phyloP scores from a whole-genome alignment of 2,113 vertebrate genomes.

The Motacilla tschutschensis region DNA sequence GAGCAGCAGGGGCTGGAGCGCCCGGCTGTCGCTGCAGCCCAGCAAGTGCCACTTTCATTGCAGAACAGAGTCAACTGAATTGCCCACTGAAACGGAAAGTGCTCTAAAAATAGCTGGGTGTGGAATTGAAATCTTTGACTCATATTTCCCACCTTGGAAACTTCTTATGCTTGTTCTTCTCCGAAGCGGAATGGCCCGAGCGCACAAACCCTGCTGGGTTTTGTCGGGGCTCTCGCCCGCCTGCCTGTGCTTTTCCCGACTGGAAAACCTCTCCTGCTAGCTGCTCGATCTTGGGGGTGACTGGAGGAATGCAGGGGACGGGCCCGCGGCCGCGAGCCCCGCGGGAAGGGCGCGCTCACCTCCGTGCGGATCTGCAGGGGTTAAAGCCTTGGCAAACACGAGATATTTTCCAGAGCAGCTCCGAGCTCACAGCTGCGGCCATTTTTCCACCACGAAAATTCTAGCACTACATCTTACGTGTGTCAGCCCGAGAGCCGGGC shows the following conservation, averaged over 20 bases:
- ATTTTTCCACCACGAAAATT: slow-evolving; percentile 54
- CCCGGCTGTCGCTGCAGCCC: not conserved
- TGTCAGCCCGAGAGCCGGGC: slow-evolving; percentile 17
- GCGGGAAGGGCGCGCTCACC: not conserved
- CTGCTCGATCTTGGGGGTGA: not conserved
- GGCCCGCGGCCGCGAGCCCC: not conserved
- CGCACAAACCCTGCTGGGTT: not conserved
- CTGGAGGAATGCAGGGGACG: fast-evolving
- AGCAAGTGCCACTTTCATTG: not conserved
- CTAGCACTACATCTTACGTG: slow-evolving; percentile 27
- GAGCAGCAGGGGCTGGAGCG: not conserved
- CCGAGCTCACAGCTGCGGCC: slow-evolving; percentile 27
- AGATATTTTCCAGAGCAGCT: slow-evolving; percentile 57
- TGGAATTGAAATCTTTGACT: slow-evolving; percentile 55
- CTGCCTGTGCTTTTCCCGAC: not conserved
- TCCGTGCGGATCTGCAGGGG: slow-evolving; percentile 17
- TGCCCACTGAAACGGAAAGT: slow-evolving; percentile 31
- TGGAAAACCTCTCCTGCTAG: not conserved
- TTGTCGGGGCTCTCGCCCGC: not conserved
- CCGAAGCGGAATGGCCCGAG: not conserved
- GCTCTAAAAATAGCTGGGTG: slow-evolving; percentile 57
- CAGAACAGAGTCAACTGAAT: not conserved
- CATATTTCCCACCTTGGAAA: slow-evolving; percentile 63
- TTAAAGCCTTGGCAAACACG: slow-evolving; percentile 46
- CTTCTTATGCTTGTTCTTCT: not conserved